Evolutionary conservation across 2,888 invertebrate species (phyloP).

Genomic region (Eumerus sabulonum): DNA sequence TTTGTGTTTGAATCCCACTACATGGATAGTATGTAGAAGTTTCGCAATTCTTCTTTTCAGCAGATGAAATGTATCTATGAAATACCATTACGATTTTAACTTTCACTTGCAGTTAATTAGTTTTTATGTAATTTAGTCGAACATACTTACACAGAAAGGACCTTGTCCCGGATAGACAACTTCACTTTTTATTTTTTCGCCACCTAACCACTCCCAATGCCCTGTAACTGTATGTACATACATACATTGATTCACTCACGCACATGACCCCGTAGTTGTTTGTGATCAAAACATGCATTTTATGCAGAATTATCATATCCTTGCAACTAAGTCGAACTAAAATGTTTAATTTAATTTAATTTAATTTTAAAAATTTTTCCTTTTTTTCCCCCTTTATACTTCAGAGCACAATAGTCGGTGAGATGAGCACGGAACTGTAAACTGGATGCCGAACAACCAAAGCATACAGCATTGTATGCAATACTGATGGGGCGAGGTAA

Average conservation of each 20-base stretch:
- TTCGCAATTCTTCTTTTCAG: constrained; percentile 46
- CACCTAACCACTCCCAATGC: too few species aligned
- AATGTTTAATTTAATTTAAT: constrained; percentile 49
- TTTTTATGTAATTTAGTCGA: constrained; percentile 55
- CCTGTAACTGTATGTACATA: constrained; percentile 8
- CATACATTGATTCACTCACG: not conserved
- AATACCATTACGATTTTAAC: constrained; percentile 33
- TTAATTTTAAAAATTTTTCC: constrained; percentile 39
- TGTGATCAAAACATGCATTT: not conserved
- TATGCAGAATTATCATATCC: constrained; percentile 45
- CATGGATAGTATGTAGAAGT: constrained; percentile 34
- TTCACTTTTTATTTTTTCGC: too few species aligned
- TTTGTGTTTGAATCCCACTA: too few species aligned
- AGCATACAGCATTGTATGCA: too few species aligned
- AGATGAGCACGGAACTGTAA: constrained; percentile 86
- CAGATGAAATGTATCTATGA: constrained; percentile 10
- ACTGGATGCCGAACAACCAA: constrained; percentile 64
- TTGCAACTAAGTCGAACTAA: constrained; percentile 23
- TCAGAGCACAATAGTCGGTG: constrained; percentile 80
- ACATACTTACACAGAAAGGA: not conserved
- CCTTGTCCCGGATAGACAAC: not conserved
- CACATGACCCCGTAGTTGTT: constrained; percentile 25
- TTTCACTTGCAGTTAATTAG: constrained; percentile 60
- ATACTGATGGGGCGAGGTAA: too few species aligned
- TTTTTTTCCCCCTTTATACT: constrained; percentile 49